These are phyloP conservation scores for Caenorhabditis sinica DNA, from an alignment of 2,888 invertebrate genomes.

Conservation along the genomic window DNA sequence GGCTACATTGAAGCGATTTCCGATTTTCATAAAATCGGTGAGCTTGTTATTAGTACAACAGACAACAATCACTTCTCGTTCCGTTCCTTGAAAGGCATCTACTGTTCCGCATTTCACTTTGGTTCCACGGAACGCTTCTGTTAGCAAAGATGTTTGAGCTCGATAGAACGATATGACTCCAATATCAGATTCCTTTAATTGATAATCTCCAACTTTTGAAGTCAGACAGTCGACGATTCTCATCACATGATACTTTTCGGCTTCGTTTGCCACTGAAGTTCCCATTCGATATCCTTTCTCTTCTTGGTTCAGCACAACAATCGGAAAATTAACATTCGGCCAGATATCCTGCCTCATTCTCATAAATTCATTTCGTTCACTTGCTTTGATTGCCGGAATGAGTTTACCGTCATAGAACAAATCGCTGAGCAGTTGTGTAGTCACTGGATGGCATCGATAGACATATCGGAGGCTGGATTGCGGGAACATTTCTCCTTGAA, in stretches of 20 bases:
- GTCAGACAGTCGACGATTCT: not conserved
- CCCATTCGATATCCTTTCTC: not conserved
- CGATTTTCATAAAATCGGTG: conserved; percentile 34
- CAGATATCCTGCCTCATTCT: conserved; percentile 22
- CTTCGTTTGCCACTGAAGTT: conserved; percentile 14
- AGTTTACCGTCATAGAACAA: conserved; percentile 27
- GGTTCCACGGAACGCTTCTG: conserved; percentile 21
- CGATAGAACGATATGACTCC: conserved; percentile 50
- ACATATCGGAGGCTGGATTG: conserved; percentile 19
- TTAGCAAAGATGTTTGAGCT: conserved; percentile 38
- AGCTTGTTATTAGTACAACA: conserved; percentile 42
- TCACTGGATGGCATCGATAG: conserved; percentile 44
- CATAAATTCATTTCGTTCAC: conserved; percentile 32
- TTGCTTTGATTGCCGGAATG: conserved; percentile 16
- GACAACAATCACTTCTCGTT: conserved; percentile 34
- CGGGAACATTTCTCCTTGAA: not conserved
- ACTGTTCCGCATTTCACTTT: conserved; percentile 41
- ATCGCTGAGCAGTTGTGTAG: conserved; percentile 32
- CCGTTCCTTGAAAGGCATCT: conserved; percentile 47
- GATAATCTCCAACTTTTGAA: not conserved
- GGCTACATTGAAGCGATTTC: conserved; percentile 42
- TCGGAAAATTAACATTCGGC: conserved; percentile 29
- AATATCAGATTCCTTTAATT: conserved; percentile 4
- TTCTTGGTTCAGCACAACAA: conserved; percentile 22
- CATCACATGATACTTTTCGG: not conserved